Conservation (phyloP, 1,140 invertebrate genomes). For the Hypsibius dujardini region DNA sequence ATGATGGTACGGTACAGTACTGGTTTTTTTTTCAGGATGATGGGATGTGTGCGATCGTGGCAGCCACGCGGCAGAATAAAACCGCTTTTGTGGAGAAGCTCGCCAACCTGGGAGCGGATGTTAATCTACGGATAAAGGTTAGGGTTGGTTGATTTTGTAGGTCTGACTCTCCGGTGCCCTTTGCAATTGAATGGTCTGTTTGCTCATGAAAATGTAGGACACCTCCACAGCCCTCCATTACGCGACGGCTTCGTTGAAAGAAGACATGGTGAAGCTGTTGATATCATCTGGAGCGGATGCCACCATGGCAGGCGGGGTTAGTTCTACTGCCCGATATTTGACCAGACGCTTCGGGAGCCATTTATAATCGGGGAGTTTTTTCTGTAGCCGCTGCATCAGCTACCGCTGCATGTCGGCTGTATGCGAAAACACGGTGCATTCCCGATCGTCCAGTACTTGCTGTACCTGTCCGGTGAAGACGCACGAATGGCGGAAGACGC, state of each 20-base stretch:
- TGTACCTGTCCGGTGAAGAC: slow-evolving; percentile 67
- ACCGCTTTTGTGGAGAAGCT: slow-evolving; percentile 1
- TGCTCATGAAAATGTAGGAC: slow-evolving; percentile 45
- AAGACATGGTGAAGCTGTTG: slow-evolving; percentile 79
- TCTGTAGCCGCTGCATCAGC: slow-evolving; percentile 47
- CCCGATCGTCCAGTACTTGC: slow-evolving; percentile 61
- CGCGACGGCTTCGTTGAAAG: slow-evolving; percentile 74
- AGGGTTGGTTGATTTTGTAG: neutral
- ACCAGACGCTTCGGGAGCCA: neutral
- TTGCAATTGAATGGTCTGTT: slow-evolving; percentile 24
- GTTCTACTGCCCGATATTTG: neutral
- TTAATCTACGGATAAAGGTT: slow-evolving; percentile 5
- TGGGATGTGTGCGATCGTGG: too few species aligned
- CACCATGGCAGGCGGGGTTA: slow-evolving; percentile 73
- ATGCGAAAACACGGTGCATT: slow-evolving; percentile 70
- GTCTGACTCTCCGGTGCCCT: slow-evolving; percentile 11
- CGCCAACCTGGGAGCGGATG: slow-evolving; percentile 8
- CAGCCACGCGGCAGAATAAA: neutral
- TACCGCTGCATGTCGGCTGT: slow-evolving; percentile 73
- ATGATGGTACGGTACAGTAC: too few species aligned
- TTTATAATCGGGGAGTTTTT: slow-evolving; percentile 14
- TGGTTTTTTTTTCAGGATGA: too few species aligned
- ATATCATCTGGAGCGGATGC: slow-evolving; percentile 74
- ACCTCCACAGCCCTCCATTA: slow-evolving; percentile 81
- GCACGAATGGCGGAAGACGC: slow-evolving; percentile 62